Base-by-base conservation (phyloP, 2,797 vertebrate species). In the Macropodus opercularis region DNA sequence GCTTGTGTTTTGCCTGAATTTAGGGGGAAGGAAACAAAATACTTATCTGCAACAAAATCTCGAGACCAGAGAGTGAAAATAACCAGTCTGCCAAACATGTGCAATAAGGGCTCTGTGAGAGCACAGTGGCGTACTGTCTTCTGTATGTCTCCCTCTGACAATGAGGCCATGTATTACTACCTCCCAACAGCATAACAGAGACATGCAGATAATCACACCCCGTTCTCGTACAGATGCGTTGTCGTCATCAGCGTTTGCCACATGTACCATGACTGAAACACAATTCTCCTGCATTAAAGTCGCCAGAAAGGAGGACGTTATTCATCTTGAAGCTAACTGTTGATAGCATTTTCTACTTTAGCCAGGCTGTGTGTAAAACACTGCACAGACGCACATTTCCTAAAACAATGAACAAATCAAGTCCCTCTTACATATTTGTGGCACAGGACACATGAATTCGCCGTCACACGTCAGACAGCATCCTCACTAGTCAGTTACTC, bases 81-180 rank as follows among this genome's bases (percentile, higher is more conserved):
- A 76, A 54, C 63, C 24, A 69, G 50, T 66, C 36, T 13, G 32
- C n/a, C 18, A 22, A 80, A 79, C 43, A 38, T 62, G 50, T 66
- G 71, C 68, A 83, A 56, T 64, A 67, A 72, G 67, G 76, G 56
- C 72, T 85, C 74, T 64, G 80, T 81, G 42, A 47, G 17, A 58
- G 53, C 62, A 86, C 83, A 89, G 80, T 68, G 60, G 77, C 1
- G 66, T 46, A 63, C 72, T 88, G 86, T 89, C 76, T 57, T 78
- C 58, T 51, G 47, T 15, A n/a, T 27, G 64, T 81, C 69, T 76
- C 57, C 18, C 51, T 47, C 65, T 63, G 52, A 80, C 84, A 85
- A 82, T 65, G 59, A 83, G 72, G 75, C 73, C 61, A 67, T 67
- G 66, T 69, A 58, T 72, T 49, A 58, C 52, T 39, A 63, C 46